Percentiles rank a stretch among this genome's conserved stretches.
phyloP scores from a whole-genome alignment of 2,888 invertebrate genomes.

The Aleiodes testaceus region DNA sequence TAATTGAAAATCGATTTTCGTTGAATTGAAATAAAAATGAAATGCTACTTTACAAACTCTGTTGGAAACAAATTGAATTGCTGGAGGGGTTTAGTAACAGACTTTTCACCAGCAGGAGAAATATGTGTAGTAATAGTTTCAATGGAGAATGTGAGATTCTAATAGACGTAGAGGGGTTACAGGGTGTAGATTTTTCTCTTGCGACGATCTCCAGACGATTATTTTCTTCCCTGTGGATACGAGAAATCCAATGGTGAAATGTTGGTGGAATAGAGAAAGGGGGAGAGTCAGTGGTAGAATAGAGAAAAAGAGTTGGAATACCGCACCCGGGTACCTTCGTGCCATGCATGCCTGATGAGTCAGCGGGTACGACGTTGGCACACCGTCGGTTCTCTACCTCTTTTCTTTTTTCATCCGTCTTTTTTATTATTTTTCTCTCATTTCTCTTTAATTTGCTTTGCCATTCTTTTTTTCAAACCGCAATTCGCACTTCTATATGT shows the following conservation, averaged over 20 bases:
- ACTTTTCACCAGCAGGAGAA: background rate
- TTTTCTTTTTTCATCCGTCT: slow-evolving; percentile 42
- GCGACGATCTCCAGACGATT: slow-evolving; percentile 39
- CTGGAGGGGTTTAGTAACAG: background rate
- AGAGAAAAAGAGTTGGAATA: slow-evolving; percentile 40
- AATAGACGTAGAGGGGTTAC: slow-evolving; percentile 26
- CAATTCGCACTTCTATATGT: slow-evolving; percentile 7
- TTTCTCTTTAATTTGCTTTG: slow-evolving; percentile 24
- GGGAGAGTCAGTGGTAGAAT: background rate
- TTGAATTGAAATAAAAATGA: slow-evolving; percentile 19
- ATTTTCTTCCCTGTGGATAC: slow-evolving; percentile 44
- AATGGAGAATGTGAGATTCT: background rate
- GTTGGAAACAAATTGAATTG: slow-evolving; percentile 7
- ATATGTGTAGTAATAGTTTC: background rate
- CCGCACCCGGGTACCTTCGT: slow-evolving; percentile 51
- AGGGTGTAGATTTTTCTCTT: slow-evolving; percentile 11
- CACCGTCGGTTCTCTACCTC: slow-evolving; percentile 46
- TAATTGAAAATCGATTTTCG: slow-evolving; percentile 25
- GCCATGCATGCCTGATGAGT: slow-evolving; percentile 56
- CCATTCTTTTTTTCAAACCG: slow-evolving; percentile 8
- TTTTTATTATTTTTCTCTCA: slow-evolving; percentile 27
- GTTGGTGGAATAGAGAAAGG: slow-evolving; percentile 14
- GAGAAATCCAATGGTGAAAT: slow-evolving; percentile 52
- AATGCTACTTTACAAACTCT: background rate
- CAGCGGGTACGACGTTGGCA: slow-evolving; percentile 53